Evolutionary conservation across 2,113 vertebrate genomes (phyloP).

Genomic region (Zosterops borbonicus): DNA sequence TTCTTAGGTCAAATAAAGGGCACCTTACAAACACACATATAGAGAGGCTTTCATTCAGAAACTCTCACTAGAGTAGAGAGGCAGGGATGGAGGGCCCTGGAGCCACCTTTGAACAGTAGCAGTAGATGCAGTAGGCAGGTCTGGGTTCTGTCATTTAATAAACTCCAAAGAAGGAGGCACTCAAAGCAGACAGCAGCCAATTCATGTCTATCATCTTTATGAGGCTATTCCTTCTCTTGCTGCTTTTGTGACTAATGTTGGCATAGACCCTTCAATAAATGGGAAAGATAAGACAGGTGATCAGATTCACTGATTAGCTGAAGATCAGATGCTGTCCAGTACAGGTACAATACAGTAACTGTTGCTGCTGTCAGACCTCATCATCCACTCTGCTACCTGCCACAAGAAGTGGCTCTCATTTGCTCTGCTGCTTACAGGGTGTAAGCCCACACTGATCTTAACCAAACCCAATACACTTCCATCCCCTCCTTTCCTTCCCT

Average conservation of each 20-base stretch:
- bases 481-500: neutral
- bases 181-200: slow-evolving; percentile 29
- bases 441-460: neutral
- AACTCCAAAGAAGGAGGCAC: neutral
- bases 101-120: slow-evolving; percentile 30
- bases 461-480: neutral
- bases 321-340: neutral
- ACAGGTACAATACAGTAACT: neutral
- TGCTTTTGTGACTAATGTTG: neutral
- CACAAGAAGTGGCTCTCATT: neutral
- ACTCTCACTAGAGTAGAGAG: neutral
- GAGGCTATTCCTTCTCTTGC: neutral
- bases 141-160: neutral
- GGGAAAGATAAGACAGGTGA: neutral
- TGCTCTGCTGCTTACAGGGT: neutral
- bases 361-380: neutral
- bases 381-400: neutral
- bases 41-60: slow-evolving; percentile 52
- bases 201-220: neutral
- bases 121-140: neutral
- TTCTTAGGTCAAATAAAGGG: slow-evolving; percentile 45
- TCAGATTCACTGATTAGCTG: neutral
- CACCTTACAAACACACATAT: slow-evolving; percentile 39
- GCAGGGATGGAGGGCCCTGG: neutral
- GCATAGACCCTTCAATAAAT: neutral